Conservation (phyloP, 2,113 vertebrate species). For the Caloenas nicobarica region DNA sequence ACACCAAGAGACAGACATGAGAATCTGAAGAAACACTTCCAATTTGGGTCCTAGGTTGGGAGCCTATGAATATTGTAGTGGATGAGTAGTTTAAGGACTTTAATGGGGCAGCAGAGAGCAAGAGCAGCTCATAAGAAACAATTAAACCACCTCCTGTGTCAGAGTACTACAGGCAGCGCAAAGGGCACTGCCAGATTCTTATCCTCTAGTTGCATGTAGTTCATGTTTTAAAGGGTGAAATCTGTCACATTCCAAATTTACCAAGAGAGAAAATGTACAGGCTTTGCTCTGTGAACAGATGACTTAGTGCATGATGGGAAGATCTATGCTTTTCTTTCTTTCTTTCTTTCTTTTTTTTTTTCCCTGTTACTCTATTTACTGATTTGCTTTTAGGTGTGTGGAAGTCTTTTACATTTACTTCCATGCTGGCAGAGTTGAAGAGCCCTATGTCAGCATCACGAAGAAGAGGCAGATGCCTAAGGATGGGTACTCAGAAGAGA, state of each 20-base stretch:
- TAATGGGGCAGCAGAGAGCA: neutral
- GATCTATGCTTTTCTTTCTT: neutral
- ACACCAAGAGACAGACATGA: neutral
- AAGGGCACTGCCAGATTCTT: neutral
- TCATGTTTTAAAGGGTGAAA: neutral
- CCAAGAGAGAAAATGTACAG: neutral
- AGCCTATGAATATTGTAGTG: neutral
- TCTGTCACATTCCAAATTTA: neutral
- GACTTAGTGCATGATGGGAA: neutral
- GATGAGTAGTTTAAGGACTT: neutral
- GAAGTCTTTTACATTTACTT: slow-evolving; percentile 94
- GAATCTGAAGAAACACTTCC: neutral
- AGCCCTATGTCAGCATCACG: slow-evolving; percentile 98
- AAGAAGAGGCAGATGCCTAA: slow-evolving; percentile 92
- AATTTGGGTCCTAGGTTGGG: neutral
- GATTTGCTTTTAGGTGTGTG: slow-evolving; percentile 85
- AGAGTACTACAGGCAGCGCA: neutral
- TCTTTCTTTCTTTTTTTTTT: neutral
- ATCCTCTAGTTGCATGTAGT: neutral
- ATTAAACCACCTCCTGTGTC: neutral
- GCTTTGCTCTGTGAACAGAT: neutral
- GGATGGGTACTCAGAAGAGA: slow-evolving; percentile 86
- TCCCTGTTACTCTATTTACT: neutral
- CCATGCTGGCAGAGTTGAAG: slow-evolving; percentile 84
- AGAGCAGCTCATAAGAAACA: neutral